Percentiles rank a stretch among this genome's conserved stretches.
Evolutionary conservation across 2,888 invertebrate species (phyloP).

Genomic region (Hypena proboscidalis): DNA sequence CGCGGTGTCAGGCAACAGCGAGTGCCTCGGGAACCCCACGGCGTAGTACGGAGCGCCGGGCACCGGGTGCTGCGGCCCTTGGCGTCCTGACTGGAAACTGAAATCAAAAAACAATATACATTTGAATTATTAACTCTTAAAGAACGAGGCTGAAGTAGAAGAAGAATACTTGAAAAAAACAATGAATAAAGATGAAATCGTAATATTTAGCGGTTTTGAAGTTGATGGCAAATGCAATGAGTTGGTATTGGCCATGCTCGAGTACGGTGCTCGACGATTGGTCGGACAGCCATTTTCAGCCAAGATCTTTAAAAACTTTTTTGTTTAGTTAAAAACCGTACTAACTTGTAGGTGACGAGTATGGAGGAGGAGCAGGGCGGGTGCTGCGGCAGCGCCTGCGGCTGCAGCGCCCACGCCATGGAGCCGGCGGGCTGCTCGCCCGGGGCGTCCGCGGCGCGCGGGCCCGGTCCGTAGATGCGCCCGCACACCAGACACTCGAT

Average conservation of each 20-base stretch:
- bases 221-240: too few species aligned
- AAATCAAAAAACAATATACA: too few species aligned
- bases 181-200: too few species aligned
- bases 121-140: too few species aligned
- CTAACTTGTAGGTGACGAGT: constrained; percentile 87
- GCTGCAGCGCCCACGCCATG: constrained; percentile 88
- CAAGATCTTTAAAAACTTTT: too few species aligned
- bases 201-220: too few species aligned
- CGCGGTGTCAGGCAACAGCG: constrained; percentile 93
- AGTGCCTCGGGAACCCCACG: constrained; percentile 93
- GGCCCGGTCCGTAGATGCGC: constrained; percentile 88
- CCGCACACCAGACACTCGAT: constrained; percentile 96
- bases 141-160: too few species aligned
- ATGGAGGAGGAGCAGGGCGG: constrained; percentile 88
- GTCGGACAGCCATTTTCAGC: too few species aligned
- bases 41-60: constrained; percentile 95
- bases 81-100: constrained; percentile 94
- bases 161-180: too few species aligned
- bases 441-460: constrained; percentile 88
- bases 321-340: too few species aligned
- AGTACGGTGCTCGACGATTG: too few species aligned
- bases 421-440: constrained; percentile 78
- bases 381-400: constrained; percentile 85
- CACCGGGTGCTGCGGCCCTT: constrained; percentile 91
- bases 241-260: too few species aligned